Base-by-base conservation (phyloP, 2,113 vertebrate species). In the Neoarius graeffei region DNA sequence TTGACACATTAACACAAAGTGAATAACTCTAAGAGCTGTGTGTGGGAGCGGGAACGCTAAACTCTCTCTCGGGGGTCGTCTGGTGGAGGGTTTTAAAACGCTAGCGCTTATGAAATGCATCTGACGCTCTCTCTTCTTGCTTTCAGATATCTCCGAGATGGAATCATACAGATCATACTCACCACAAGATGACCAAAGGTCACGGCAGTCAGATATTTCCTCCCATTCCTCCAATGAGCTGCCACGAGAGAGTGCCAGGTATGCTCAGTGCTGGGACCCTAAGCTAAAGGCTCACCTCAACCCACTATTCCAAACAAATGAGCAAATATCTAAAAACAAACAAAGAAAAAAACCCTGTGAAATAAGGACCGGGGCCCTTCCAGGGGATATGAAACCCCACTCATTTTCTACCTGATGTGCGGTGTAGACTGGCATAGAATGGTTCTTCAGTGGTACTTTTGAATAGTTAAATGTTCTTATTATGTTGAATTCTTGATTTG, bases 141-240 rank as follows among this genome's bases (percentile, higher is more conserved):
- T 86, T 89, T 84, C 91, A 98, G 97, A 98, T 92, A 95, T 98
- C 90, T 99, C 97, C 7, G 98, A 99, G 94, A 96, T 98, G 93
- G 98, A 98, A 91, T 99, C 98, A 20, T 97, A 97, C 91, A 96
- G 95, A 79, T 98, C 97, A 20, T 96, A 96, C 91, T 98, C 97
- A 5, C 96, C 97, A 82, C 96, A 96, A 81, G 97, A 97, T 74
- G 97, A 97, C 56, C 94, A 95, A 85, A 94, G 92, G 89, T 95
- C 96, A 35, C 97, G 94, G 56, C 96, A 96, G 92, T 98, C 97
- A 1, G 97, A 99, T 92, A 91, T 95, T 54, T 97, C 98, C 48
- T 97, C 94, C 0, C 97, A 97, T 94, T 99, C 98, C 13, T 98
- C 97, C 35, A 97, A 93, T 87, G 97, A 98, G 89, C 96, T 96